Conservation (phyloP, 2,888 invertebrate species). For the Drosophila borborema region DNA sequence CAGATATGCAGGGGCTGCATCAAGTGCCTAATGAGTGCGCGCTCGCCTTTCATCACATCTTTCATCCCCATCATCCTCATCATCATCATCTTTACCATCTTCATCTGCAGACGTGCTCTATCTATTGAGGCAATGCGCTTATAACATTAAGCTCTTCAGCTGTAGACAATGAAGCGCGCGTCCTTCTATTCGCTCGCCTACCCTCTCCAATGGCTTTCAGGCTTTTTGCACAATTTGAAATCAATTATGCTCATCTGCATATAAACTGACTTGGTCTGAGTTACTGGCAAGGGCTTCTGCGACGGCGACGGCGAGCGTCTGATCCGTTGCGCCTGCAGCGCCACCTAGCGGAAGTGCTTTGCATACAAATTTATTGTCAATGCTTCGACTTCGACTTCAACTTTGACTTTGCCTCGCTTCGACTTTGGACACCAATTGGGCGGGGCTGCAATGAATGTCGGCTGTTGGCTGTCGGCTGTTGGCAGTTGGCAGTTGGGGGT, state of each 20-base stretch:
- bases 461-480: not conserved
- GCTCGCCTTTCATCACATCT: conserved; percentile 44
- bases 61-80: conserved; percentile 14
- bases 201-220: not conserved
- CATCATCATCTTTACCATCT: conserved; percentile 8
- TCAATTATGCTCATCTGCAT: conserved; percentile 83
- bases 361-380: conserved; percentile 80
- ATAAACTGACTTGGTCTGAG: conserved; percentile 70
- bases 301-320: not conserved
- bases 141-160: conserved; percentile 60
- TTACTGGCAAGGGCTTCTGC: conserved; percentile 35
- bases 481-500: too few relatives aligned
- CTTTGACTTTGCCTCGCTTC: conserved; percentile 8
- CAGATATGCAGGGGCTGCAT: conserved; percentile 34
- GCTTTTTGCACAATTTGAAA: conserved; percentile 67
- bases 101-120: conserved; percentile 48
- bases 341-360: conserved; percentile 67
- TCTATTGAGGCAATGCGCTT: conserved; percentile 49
- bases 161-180: conserved; percentile 37
- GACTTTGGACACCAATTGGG: conserved; percentile 17
- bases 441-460: not conserved
- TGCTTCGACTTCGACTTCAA: conserved; percentile 27
- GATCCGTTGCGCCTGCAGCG: conserved; percentile 13
- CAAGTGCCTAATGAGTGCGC: conserved; percentile 68
- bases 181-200: conserved; percentile 2